Conservation (phyloP, 2,888 invertebrate species). For the Melanargia galathea region DNA sequence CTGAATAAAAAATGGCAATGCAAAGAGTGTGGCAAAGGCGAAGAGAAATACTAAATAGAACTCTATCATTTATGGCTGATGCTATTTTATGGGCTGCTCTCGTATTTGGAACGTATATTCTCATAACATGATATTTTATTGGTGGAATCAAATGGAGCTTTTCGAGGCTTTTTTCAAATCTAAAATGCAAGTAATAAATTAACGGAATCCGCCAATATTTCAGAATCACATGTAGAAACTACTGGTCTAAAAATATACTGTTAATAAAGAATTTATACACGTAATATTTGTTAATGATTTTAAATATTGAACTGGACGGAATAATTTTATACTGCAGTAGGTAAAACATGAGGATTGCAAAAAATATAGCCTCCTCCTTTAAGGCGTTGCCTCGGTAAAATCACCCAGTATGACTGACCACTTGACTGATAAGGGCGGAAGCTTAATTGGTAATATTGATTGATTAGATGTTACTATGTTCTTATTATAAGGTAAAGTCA, state of each 20-base stretch:
- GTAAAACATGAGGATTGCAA: not conserved
- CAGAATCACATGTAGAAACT: not conserved
- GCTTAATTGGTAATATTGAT: conserved; percentile 29
- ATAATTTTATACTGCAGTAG: not conserved
- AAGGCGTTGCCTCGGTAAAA: conserved; percentile 14
- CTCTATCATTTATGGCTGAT: conserved; percentile 29
- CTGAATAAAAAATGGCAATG: conserved; percentile 48
- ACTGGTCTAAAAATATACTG: not conserved
- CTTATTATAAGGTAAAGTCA: conserved; percentile 26
- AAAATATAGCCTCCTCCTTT: not conserved
- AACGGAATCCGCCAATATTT: not conserved
- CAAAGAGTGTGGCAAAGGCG: conserved; percentile 52
- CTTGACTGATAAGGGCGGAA: conserved; percentile 22
- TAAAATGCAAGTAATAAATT: not conserved
- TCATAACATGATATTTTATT: conserved; percentile 44
- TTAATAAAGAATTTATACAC: conserved; percentile 8
- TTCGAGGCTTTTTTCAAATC: not conserved
- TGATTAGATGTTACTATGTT: conserved; percentile 25
- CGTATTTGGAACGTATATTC: conserved; percentile 55
- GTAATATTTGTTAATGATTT: not conserved
- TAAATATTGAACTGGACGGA: not conserved
- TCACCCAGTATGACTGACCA: conserved; percentile 1
- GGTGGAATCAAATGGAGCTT: not conserved
- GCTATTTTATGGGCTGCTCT: conserved; percentile 53
- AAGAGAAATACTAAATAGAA: conserved; percentile 47